phyloP scores from a whole-genome alignment of 2,113 vertebrate genomes.

The Nematolebias whitei region DNA sequence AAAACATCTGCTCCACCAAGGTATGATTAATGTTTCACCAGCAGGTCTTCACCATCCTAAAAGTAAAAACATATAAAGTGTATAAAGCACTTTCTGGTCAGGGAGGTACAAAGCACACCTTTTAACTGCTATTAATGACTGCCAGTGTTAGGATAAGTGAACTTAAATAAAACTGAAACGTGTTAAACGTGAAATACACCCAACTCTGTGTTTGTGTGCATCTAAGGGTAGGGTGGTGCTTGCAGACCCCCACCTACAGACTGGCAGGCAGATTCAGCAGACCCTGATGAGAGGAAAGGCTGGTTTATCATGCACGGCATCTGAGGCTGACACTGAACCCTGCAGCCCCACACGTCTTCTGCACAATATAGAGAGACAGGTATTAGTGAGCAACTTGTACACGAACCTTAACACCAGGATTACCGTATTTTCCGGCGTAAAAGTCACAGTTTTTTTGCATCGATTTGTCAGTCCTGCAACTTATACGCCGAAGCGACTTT shows the following conservation, averaged over 20 bases:
- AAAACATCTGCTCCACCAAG: slow-evolving; percentile 87
- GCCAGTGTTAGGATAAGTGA: not conserved
- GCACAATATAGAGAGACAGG: slow-evolving; percentile 95
- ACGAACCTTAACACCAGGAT: not conserved
- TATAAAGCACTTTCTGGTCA: not conserved
- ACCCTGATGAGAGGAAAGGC: slow-evolving; percentile 81
- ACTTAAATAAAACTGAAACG: not conserved
- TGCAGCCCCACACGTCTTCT: slow-evolving; percentile 92
- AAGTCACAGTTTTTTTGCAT: too few species aligned
- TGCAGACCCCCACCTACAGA: slow-evolving; percentile 85
- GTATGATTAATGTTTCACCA: slow-evolving; percentile 68
- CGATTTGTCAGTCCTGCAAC: too few species aligned
- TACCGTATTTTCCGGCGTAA: too few species aligned
- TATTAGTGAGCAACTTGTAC: slow-evolving; percentile 54
- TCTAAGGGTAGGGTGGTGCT: slow-evolving; percentile 87
- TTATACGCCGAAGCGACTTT: too few species aligned
- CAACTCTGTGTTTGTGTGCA: slow-evolving; percentile 44
- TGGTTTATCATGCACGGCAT: slow-evolving; percentile 77
- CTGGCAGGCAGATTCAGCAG: slow-evolving; percentile 84
- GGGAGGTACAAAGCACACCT: not conserved
- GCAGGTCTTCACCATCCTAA: too few species aligned
- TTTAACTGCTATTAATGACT: not conserved
- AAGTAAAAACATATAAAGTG: not conserved
- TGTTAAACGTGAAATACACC: not conserved
- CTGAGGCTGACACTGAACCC: slow-evolving; percentile 87